Evolutionary conservation across 2,113 vertebrate genomes (phyloP), one percentile per base, ranked within the genome.

Genomic region (Myocastor coypus): DNA sequence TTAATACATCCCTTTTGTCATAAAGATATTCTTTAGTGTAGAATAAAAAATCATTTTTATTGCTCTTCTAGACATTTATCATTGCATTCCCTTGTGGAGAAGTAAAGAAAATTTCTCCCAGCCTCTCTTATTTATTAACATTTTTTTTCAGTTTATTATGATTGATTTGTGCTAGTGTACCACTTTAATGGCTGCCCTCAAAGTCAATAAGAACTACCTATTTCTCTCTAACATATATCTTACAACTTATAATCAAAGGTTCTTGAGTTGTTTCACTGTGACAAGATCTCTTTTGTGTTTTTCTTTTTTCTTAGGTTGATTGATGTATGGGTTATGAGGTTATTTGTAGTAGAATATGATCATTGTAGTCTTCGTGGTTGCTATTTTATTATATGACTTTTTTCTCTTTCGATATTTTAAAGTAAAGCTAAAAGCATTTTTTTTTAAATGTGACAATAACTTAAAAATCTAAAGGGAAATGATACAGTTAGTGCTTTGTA

Each of bases 391-490:
- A 40, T 26, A 68, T 68, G 1, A 86, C 26, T 40, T 7, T 90
- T 82, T 80, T 10, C 69, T 64, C 20, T 94, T 97, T 87, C 10
- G 0, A 3, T 55, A 19, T 66, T 93, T 90, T 81, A 34, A 57
- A 57, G 46, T 84, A 95, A 94, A 94, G 13, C 37, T 40, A 66
- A 78, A 28, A 82, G 88, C 57, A 87, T 14, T n/a, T 30, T n/a
- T 30, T 10, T 95, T 96, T 96, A 63, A 63, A 37, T 98, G 26
- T 87, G 37, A 2, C 55, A 71, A 89, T 91, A 87, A 57, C 4
- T 92, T 94, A 88, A 57, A 95, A 97, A 96, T 83, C 26, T 22
- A 92, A 46, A 97, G 14, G 1, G 66, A 97, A 97, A 87, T 80
- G 0, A 87, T 5, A 42, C 63, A 22, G 10, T 66, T 94, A 4